Percentiles rank a stretch among this genome's conserved stretches.
Conservation (phyloP, 2,797 vertebrate genomes). For the Mycteria americana region DNA sequence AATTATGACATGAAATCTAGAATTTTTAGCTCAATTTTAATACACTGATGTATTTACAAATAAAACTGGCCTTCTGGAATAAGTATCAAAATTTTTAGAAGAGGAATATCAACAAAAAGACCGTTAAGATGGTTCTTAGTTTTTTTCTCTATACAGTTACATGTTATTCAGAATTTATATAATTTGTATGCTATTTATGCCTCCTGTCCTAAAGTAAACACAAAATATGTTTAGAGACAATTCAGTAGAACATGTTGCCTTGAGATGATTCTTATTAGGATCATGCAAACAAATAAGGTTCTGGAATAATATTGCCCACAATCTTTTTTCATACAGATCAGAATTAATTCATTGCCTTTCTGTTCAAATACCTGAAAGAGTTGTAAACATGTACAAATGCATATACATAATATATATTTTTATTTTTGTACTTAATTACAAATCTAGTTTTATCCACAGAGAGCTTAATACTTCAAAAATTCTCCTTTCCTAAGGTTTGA, state of each 20-base stretch:
- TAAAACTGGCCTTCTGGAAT: neutral
- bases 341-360: neutral
- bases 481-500: neutral
- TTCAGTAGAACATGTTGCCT: neutral
- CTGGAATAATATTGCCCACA: neutral
- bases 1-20: neutral
- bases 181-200: neutral
- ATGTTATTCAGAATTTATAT: neutral
- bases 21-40: neutral
- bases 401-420: neutral
- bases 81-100: neutral
- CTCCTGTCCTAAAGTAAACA: neutral
- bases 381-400: neutral
- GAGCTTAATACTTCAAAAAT: neutral
- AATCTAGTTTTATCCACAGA: neutral
- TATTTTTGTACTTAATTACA: neutral
- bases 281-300: neutral
- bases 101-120: neutral
- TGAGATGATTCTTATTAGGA: neutral
- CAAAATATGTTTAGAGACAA: neutral
- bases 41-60: neutral
- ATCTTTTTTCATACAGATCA: neutral
- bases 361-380: neutral
- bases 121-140: neutral
- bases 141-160: neutral